Conservation (phyloP, 1,140 invertebrate species). For the Holotrichia oblita region DNA sequence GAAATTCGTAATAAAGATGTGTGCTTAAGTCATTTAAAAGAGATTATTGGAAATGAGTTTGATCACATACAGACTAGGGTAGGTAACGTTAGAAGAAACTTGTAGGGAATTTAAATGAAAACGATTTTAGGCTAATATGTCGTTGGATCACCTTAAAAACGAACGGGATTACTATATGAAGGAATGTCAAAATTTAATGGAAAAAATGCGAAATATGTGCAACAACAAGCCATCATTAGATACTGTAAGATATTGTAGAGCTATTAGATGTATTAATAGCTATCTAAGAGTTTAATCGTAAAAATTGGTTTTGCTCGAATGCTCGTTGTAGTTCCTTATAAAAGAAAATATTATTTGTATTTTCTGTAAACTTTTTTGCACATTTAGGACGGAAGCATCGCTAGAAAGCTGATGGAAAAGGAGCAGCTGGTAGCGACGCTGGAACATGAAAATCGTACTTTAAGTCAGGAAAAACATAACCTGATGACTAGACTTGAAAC, state of each 20-base stretch:
- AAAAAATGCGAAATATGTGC: slow-evolving; percentile 58
- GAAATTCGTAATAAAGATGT: slow-evolving; percentile 32
- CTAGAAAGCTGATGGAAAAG: neutral
- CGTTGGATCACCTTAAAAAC: slow-evolving; percentile 56
- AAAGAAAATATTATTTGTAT: too few relatives aligned
- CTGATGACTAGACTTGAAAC: slow-evolving; percentile 60
- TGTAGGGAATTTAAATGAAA: too few relatives aligned
- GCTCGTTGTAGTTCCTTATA: too few relatives aligned
- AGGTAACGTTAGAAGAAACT: neutral
- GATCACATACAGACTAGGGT: slow-evolving; percentile 38
- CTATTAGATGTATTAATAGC: neutral
- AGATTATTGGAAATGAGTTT: slow-evolving; percentile 54
- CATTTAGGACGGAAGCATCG: neutral
- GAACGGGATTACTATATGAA: slow-evolving; percentile 66
- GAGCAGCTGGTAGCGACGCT: slow-evolving; percentile 61
- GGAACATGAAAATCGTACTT: slow-evolving; percentile 61
- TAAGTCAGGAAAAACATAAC: slow-evolving; percentile 61
- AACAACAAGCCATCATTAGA: slow-evolving; percentile 41
- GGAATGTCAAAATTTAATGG: slow-evolving; percentile 62
- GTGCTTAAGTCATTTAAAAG: slow-evolving; percentile 49
- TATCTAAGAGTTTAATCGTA: too few relatives aligned
- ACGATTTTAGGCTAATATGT: slow-evolving; percentile 34
- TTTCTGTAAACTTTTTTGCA: neutral
- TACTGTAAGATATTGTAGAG: slow-evolving; percentile 6
- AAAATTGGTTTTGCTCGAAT: too few relatives aligned